Evolutionary conservation across 2,113 vertebrate species (phyloP), one percentile per base, ranked within the genome.

Genomic region (Xenus cinereus): DNA sequence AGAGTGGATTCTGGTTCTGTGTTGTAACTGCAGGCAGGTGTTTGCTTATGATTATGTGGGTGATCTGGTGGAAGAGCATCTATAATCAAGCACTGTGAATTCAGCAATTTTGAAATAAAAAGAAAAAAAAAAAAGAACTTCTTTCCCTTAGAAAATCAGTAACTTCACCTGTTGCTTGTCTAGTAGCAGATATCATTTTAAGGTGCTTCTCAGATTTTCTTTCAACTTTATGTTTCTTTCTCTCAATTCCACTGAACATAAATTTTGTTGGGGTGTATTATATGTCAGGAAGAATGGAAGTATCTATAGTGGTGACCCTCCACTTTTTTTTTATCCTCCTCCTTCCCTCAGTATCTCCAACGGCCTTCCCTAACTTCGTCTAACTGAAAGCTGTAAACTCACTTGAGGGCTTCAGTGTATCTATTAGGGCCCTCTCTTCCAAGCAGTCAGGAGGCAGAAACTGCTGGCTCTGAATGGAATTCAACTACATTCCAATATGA

Each of bases 241-340:
- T 67, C 56, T 67, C 7, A 14, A 10, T 53, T 57, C 41, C 9
- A 41, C 11, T 35, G 11, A 67, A 71, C 2, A 4, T 27, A 37
- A 6, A 24, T 22, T 32, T 35, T 19, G 45, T 57, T 72, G 53
- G 16, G 5, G 7, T 14, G 3, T 35, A 4, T 68, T 66, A 35
- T 12, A 22, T 28, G 14, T 15, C 19, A 68, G 27, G 15, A 86
- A 37, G 33, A 78, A 74, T 2, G 60, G 37, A 76, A 67, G 4
- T 53, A 39, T 54, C 53, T 43, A 15, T 13, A 43, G 2, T 15
- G 9, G 4, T 50, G 53, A 53, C 8, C 14, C 13, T 72, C 28
- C 0, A 1, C 6, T 20, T 62, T 30, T 50, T 48, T 32, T 18
- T 39, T 23, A 3, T 11, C 1, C 1, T 59, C 4, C 32, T 76